Conservation (phyloP, 2,113 vertebrate species). For the Tympanuchus pallidicinctus region DNA sequence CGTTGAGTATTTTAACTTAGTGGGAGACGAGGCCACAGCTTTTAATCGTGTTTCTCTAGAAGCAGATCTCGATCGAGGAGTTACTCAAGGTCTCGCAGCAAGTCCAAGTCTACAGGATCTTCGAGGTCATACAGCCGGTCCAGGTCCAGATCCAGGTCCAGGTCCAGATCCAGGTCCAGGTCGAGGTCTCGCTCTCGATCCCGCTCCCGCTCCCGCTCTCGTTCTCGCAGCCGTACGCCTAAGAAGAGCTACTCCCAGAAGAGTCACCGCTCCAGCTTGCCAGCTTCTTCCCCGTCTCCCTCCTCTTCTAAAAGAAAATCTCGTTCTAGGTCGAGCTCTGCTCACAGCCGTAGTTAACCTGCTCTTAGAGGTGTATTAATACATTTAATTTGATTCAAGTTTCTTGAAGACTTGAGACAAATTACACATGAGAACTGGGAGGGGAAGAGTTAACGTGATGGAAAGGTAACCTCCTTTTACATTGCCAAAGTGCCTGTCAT, state of each 20-base stretch:
- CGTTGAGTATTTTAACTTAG: neutral
- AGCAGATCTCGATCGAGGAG: slow-evolving; percentile 78
- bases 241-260: slow-evolving; percentile 78
- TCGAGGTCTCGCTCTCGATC: slow-evolving; percentile 68
- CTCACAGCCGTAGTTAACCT: slow-evolving; percentile 77
- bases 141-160: slow-evolving; percentile 49
- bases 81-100: slow-evolving; percentile 79
- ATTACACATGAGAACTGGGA: slow-evolving; percentile 51
- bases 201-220: slow-evolving; percentile 67
- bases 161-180: slow-evolving; percentile 56
- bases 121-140: slow-evolving; percentile 65
- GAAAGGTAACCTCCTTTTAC: slow-evolving; percentile 70
- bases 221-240: slow-evolving; percentile 74
- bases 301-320: slow-evolving; percentile 77
- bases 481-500: slow-evolving; percentile 76
- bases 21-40: neutral
- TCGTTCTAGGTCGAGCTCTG: slow-evolving; percentile 76
- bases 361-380: slow-evolving; percentile 55
- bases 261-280: slow-evolving; percentile 69
- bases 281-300: slow-evolving; percentile 73
- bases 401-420: slow-evolving; percentile 70
- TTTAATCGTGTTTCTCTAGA: slow-evolving; percentile 33
- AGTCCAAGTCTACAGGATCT: slow-evolving; percentile 69
- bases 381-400: slow-evolving; percentile 68
- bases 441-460: slow-evolving; percentile 63